Conservation (phyloP, 1,140 invertebrate genomes). For the Diabrotica virgifera region DNA sequence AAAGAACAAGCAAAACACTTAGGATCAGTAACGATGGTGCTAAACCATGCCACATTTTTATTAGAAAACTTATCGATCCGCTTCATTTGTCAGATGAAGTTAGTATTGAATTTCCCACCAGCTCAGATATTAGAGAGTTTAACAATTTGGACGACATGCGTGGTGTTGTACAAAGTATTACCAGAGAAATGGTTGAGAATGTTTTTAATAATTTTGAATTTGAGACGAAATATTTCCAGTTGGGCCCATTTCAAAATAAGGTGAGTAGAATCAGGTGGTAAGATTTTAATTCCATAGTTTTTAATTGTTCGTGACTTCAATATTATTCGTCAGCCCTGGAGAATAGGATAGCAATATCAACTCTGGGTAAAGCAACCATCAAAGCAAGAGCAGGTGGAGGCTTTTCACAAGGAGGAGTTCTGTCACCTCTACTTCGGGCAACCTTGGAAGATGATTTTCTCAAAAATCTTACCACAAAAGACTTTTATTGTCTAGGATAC, state of each 20-base stretch:
- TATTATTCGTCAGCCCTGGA: too few relatives aligned
- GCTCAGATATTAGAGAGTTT: slow-evolving; percentile 16
- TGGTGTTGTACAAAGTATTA: slow-evolving; percentile 1
- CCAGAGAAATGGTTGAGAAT: slow-evolving; percentile 22
- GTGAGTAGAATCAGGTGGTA: neutral
- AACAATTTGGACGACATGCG: neutral
- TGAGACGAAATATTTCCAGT: neutral
- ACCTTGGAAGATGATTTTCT: too few relatives aligned
- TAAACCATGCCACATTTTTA: slow-evolving; percentile 23
- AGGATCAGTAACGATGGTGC: slow-evolving; percentile 24
- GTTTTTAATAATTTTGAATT: slow-evolving; percentile 26
- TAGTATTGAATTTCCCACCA: neutral
- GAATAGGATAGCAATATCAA: too few relatives aligned
- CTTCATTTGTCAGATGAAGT: slow-evolving; percentile 10
- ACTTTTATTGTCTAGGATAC: too few relatives aligned
- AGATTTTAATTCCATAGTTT: too few relatives aligned
- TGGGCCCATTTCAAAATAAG: neutral
- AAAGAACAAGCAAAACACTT: neutral
- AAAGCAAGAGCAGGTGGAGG: too few relatives aligned
- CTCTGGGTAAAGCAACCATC: too few relatives aligned
- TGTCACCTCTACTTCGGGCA: too few relatives aligned
- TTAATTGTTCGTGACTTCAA: too few relatives aligned
- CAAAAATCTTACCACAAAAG: too few relatives aligned
- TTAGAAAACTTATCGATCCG: slow-evolving; percentile 23
- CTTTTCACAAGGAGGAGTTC: too few relatives aligned